Percentiles rank a stretch among this genome's conserved stretches.
These are phyloP conservation scores for Netelia fuscicornis DNA, from an alignment of 2,888 invertebrate genomes.

Conservation along the genomic window DNA sequence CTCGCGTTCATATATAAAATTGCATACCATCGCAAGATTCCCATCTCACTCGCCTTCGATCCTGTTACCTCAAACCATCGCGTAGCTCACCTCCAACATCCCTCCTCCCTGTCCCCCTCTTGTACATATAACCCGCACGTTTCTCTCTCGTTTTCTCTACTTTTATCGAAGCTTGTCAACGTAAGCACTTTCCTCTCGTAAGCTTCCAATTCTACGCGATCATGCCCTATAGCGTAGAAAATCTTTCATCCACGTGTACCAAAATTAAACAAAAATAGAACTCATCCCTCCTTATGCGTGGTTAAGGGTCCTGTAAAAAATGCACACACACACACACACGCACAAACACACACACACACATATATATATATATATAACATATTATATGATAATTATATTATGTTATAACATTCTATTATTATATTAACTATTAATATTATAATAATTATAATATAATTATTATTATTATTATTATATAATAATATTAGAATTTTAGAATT, in stretches of 20 bases:
- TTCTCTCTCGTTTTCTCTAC: not conserved
- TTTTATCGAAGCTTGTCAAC: constrained; percentile 6
- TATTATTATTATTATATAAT: too few relatives aligned
- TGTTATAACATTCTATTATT: too few relatives aligned
- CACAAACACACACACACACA: not conserved
- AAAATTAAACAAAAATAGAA: too few relatives aligned
- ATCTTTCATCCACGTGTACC: constrained; percentile 11
- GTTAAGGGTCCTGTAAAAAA: not conserved
- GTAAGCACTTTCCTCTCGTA: not conserved
- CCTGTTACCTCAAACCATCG: constrained; percentile 68
- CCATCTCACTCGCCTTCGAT: constrained; percentile 4
- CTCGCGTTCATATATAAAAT: constrained; percentile 59
- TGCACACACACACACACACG: too few relatives aligned
- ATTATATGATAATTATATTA: too few relatives aligned
- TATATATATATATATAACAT: constrained; percentile 33
- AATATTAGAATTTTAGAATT: too few relatives aligned
- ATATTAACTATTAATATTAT: too few relatives aligned
- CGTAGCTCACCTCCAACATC: not conserved
- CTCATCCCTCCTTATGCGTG: not conserved
- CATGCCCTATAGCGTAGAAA: constrained; percentile 14
- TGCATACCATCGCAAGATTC: constrained; percentile 51
- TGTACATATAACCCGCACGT: constrained; percentile 21
- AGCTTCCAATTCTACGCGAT: constrained; percentile 23
- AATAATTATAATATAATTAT: too few relatives aligned
- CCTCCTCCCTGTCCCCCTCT: constrained; percentile 25